A percentile compares a stretch with the other conserved stretches of the same genome.
Conservation (phyloP, 2,888 invertebrate genomes). For the Tinea pellionella region DNA sequence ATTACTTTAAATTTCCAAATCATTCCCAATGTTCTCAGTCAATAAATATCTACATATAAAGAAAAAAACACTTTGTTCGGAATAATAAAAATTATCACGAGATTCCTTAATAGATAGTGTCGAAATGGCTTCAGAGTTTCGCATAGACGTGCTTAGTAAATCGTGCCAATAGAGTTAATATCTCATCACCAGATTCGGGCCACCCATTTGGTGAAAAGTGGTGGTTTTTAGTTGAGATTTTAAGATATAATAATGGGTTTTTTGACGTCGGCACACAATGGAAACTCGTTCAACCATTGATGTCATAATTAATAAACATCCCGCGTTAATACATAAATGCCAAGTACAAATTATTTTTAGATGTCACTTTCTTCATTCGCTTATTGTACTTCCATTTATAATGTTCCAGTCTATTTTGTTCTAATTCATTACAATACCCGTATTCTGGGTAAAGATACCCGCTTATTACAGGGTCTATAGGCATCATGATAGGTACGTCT, state of each 20-base stretch:
- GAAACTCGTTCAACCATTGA: slow-evolving; percentile 58
- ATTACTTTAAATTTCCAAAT: too few relatives aligned
- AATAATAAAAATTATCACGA: slow-evolving; percentile 28
- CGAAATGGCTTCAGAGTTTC: slow-evolving; percentile 57
- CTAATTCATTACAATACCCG: slow-evolving; percentile 44
- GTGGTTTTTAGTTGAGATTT: not conserved
- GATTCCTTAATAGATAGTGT: slow-evolving; percentile 24
- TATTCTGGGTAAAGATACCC: slow-evolving; percentile 54
- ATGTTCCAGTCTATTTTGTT: slow-evolving; percentile 35
- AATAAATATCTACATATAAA: slow-evolving; percentile 25
- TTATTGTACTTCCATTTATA: slow-evolving; percentile 38
- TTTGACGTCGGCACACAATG: slow-evolving; percentile 52
- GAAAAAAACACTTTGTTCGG: not conserved
- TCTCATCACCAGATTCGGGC: slow-evolving; percentile 62
- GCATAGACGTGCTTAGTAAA: slow-evolving; percentile 58
- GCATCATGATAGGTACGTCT: slow-evolving; percentile 51
- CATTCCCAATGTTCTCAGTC: slow-evolving; percentile 19
- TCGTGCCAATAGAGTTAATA: slow-evolving; percentile 49
- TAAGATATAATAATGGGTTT: not conserved
- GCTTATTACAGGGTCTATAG: slow-evolving; percentile 44
- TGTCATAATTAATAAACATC: slow-evolving; percentile 19
- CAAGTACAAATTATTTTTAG: slow-evolving; percentile 57
- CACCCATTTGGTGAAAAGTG: slow-evolving; percentile 43
- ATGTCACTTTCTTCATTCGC: slow-evolving; percentile 31
- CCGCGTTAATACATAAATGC: slow-evolving; percentile 66